Base-by-base conservation (phyloP, 2,797 vertebrate genomes). In the Poecilia gillii region DNA sequence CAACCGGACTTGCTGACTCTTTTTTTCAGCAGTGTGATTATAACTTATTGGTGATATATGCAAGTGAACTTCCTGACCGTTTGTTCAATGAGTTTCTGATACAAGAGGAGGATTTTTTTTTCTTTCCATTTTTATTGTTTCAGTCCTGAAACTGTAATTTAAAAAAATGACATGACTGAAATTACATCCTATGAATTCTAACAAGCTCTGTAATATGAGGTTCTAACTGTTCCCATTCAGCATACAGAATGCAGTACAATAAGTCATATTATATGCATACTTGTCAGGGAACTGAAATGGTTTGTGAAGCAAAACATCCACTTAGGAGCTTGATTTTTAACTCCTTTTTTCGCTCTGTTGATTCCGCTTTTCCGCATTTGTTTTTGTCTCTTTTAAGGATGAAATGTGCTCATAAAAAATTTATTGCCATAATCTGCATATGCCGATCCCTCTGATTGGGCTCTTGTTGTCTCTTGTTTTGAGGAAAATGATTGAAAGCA, bases 341-440 rank as follows among this genome's bases (percentile, higher is more conserved):
- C 3, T 4, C 79, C 74, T 73, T 87, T 90, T 87, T 84, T 90
- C 86, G 87, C 87, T 90, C 85, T 84, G 88, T 88, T 88, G 87
- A 92, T 94, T 93, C 89, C 87, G 78, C 84, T 90, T 90, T 45
- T 83, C 47, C 78, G 45, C 86, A 85, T 80, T 79, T 79, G n/a
- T 88, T 89, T 90, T 89, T 77, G 83, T 89, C 85, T 75, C 79
- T 88, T 87, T 91, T 89, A 89, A 89, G 72, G 78, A 93, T 82
- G 82, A 89, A 91, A 91, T 81, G 80, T 76, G 80, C 89, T 95
- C 90, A 94, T 95, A 91, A 94, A 95, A 94, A 90, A 95, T 94
- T 23, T 88, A 95, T 92, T 70, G 49, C 79, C 4, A 49, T 76
- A 82, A 94, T 96, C 93, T 95, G 91, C 94, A 94, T 95, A 92